Conservation (phyloP, 2,888 invertebrate genomes). For the Eudemis profundana region DNA sequence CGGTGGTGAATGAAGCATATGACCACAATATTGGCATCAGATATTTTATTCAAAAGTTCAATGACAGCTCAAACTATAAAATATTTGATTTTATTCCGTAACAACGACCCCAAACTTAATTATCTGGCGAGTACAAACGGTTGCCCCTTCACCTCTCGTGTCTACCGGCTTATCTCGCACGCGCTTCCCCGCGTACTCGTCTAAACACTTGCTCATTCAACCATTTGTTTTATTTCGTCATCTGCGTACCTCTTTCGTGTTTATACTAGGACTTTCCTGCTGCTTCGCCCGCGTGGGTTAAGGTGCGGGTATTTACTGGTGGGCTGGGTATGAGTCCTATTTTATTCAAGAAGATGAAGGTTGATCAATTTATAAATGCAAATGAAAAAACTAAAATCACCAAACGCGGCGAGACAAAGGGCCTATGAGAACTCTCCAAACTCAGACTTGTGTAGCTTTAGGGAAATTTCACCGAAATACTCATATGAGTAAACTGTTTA, state of each 20-base stretch:
- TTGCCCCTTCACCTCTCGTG: slow-evolving; percentile 54
- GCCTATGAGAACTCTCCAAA: no score
- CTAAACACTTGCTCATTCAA: slow-evolving; percentile 30
- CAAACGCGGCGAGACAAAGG: no score
- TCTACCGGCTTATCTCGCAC: slow-evolving; percentile 54
- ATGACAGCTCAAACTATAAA: neutral
- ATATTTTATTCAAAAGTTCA: slow-evolving; percentile 4
- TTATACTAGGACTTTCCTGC: neutral
- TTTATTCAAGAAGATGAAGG: no score
- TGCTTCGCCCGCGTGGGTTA: neutral
- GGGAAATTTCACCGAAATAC: no score
- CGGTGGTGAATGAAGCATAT: no score
- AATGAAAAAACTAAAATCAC: no score
- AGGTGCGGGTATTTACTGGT: no score
- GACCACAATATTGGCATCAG: no score
- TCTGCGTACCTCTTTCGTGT: neutral
- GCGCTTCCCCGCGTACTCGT: slow-evolving; percentile 44
- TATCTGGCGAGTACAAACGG: slow-evolving; percentile 42
- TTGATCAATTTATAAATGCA: no score
- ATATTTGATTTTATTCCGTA: neutral
- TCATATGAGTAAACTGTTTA: no score
- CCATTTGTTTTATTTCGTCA: neutral
- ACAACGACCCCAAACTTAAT: neutral
- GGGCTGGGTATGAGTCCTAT: no score
- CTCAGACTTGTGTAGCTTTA: no score